phyloP scores from a whole-genome alignment of 2,797 vertebrate species.

The Orestias chungarensis region DNA sequence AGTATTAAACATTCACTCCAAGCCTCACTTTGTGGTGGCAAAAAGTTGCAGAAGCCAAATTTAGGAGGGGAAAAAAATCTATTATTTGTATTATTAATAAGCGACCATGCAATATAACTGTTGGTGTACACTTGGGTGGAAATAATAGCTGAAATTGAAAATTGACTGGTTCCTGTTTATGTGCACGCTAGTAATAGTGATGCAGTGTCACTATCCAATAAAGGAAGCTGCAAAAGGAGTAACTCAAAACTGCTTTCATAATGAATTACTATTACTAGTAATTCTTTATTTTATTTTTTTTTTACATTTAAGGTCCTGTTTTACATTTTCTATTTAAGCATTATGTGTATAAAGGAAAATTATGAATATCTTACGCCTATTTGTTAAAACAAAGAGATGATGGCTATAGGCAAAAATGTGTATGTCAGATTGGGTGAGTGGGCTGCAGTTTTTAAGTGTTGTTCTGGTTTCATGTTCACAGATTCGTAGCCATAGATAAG shows the following conservation, averaged over 20 bases:
- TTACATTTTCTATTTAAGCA: not conserved
- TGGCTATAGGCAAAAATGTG: not conserved
- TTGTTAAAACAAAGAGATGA: not conserved
- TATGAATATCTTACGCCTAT: not conserved
- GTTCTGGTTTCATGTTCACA: not conserved
- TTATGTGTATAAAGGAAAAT: not conserved
- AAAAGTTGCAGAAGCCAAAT: not conserved
- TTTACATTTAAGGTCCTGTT: not conserved
- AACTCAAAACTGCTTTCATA: not conserved
- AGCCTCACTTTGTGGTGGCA: not conserved
- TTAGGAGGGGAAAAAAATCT: too few relatives aligned
- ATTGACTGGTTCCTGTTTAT: not conserved
- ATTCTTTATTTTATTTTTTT: not conserved
- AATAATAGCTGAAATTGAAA: not conserved
- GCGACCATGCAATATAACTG: not conserved
- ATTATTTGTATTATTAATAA: not conserved
- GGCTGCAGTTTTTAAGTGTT: not conserved
- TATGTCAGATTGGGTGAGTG: not conserved
- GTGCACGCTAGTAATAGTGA: not conserved
- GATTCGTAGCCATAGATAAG: not conserved
- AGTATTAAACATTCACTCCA: not conserved
- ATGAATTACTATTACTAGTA: not conserved
- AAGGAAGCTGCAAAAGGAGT: not conserved
- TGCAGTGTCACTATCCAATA: not conserved
- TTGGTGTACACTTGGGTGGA: not conserved